Conservation (phyloP, 1,140 invertebrate species). For the Arctopsyche grandis region DNA sequence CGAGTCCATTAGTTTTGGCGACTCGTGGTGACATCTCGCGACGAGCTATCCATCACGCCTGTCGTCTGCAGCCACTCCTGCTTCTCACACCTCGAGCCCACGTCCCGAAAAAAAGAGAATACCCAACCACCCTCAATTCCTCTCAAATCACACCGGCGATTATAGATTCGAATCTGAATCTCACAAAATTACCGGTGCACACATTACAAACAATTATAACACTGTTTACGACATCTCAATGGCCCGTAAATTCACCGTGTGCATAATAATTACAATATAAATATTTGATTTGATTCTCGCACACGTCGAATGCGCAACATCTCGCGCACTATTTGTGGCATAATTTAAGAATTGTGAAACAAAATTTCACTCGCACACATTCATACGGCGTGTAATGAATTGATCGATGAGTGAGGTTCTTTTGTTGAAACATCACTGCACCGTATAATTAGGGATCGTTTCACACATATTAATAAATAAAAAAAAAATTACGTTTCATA, state of each 20-base stretch:
- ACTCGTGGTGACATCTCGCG: conserved; percentile 32
- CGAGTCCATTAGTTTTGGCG: neutral
- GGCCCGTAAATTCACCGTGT: too few species aligned
- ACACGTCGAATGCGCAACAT: too few species aligned
- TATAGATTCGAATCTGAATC: too few species aligned
- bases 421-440: conserved; percentile 25
- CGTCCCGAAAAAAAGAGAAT: neutral
- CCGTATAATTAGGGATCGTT: conserved; percentile 48
- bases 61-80: conserved; percentile 20
- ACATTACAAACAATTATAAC: too few species aligned
- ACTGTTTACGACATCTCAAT: too few species aligned
- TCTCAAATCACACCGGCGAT: too few species aligned
- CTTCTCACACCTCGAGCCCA: conserved; percentile 14
- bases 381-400: neutral
- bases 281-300: too few species aligned
- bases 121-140: too few species aligned
- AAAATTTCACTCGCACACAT: neutral
- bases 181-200: too few species aligned
- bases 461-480: conserved; percentile 44
- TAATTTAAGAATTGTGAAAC: neutral
- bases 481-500: conserved; percentile 8
- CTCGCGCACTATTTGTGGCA: neutral
- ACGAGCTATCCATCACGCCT: conserved; percentile 30
- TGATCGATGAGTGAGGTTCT: conserved; percentile 24
- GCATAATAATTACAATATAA: too few species aligned